Evolutionary conservation across 2,113 vertebrate genomes (phyloP), one percentile per base, ranked within the genome.

Genomic region (Xenus cinereus): DNA sequence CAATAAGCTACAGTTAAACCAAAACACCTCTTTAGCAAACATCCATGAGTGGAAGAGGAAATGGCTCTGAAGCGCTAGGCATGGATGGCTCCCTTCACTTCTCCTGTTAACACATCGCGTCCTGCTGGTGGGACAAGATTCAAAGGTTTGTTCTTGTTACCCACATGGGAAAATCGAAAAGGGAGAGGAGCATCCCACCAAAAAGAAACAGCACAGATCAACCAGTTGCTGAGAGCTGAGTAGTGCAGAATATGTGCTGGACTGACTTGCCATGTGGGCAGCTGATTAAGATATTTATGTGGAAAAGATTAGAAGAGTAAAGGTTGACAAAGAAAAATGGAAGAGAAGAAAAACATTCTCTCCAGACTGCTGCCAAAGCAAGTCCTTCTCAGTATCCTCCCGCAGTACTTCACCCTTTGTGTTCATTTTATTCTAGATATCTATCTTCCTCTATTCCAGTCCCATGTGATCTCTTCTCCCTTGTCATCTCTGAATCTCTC

Each of bases 1-100:
- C 92, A 95, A 92, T 94, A 95, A 96, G 4, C 51, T 83, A 93
- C 83, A 94, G 92, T 95, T 95, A 96, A 95, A 96, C 62, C 91
- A 95, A 90, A 96, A 95, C 75, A 92, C 79, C 71, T 96, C 90
- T 89, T 91, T 54, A 96, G 90, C 64, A 87, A 95, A 85, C 67
- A 91, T 74, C 63, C 45, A 0, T 50, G 78, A 83, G 67, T 30
- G 41, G 54, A 28, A 89, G 35, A 84, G 62, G 73, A 94, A 86
- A 54, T 0, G 0, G 21, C 87, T 85, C 57, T 0, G 0, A 74
- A 91, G 68, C 60, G 39, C 60, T 30, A 5, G 7, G 66, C 81
- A 77, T 23, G 48, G 79, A 83, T 59, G 54, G 26, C 27, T 92
- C 62, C 51, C 39, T 72, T 75, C 43, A 32, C 32, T 81, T 76